A percentile compares a stretch with the other conserved stretches of the same genome.
phyloP scores from a whole-genome alignment of 2,113 vertebrate species.

The Hippocampus comes region DNA sequence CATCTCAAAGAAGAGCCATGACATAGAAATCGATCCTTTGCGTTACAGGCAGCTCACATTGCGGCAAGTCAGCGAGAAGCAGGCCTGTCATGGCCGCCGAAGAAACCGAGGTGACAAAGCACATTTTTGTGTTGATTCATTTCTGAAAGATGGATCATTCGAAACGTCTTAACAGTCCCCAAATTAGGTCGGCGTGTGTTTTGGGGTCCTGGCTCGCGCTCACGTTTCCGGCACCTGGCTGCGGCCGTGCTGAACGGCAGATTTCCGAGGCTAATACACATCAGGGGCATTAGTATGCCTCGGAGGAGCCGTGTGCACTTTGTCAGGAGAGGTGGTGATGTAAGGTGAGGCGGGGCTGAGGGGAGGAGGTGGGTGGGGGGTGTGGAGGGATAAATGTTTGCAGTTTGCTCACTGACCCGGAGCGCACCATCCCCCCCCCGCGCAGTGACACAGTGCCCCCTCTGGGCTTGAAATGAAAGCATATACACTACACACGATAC shows the following conservation, averaged over 20 bases:
- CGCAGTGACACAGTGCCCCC: conserved; percentile 65
- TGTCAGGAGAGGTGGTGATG: conserved; percentile 62
- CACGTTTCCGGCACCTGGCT: conserved; percentile 50
- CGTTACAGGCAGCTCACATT: conserved; percentile 50
- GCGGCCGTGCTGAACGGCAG: conserved; percentile 56
- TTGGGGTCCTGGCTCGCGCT: conserved; percentile 24
- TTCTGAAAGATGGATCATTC: conserved; percentile 48
- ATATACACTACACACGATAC: conserved; percentile 10
- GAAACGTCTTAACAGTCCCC: conserved; percentile 49
- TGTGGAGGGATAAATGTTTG: conserved; percentile 55
- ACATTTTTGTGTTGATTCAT: conserved; percentile 63
- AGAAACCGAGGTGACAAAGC: conserved; percentile 49
- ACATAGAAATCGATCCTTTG: conserved; percentile 55
- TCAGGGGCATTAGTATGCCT: conserved; percentile 58
- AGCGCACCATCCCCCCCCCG: conserved; percentile 8
- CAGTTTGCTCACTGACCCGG: conserved; percentile 48
- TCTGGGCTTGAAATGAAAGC: conserved; percentile 53
- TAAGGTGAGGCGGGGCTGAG: conserved; percentile 28
- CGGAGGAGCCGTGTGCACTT: conserved; percentile 48
- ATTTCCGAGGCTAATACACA: conserved; percentile 51
- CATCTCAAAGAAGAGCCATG: conserved; percentile 44
- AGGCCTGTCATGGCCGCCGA: conserved; percentile 47
- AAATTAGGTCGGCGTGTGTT: not conserved
- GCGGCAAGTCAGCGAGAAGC: conserved; percentile 50
- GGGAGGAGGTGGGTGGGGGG: too few species aligned